Evolutionary conservation across 2,797 vertebrate genomes (phyloP).

Genomic region (Lophius americanus): DNA sequence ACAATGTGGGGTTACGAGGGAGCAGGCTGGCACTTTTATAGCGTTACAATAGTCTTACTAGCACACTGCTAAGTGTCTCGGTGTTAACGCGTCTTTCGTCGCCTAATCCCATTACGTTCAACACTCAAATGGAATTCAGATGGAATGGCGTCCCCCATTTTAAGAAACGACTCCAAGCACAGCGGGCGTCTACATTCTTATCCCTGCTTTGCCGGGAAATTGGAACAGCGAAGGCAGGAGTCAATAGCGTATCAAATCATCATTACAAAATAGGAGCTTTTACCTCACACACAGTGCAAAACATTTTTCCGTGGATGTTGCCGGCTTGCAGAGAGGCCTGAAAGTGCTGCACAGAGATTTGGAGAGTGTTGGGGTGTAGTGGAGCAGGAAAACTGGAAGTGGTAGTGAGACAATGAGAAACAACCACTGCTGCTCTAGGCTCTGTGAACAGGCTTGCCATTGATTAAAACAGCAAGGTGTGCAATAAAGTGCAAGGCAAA

Average conservation of each 20-base stretch:
- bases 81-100: constrained; percentile 55
- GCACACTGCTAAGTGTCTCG: constrained; percentile 57
- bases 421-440: constrained; percentile 78
- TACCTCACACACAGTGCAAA: constrained; percentile 43
- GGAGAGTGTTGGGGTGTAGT: constrained; percentile 57
- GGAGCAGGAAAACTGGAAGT: constrained; percentile 68
- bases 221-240: constrained; percentile 57
- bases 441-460: constrained; percentile 88
- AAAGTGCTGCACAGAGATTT: constrained; percentile 61
- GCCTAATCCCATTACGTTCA: constrained; percentile 64
- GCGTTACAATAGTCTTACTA: constrained; percentile 75
- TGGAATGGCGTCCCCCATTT: constrained; percentile 62
- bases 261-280: constrained; percentile 55
- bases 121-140: constrained; percentile 70
- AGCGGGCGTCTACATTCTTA: constrained; percentile 58
- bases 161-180: constrained; percentile 56
- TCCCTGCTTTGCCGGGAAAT: constrained; percentile 61
- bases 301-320: constrained; percentile 31
- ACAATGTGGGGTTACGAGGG: constrained; percentile 48
- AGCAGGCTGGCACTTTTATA: constrained; percentile 70
- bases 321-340: constrained; percentile 37
- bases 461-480: constrained; percentile 90
- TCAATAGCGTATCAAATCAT: constrained; percentile 66
- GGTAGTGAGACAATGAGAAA: constrained; percentile 75
- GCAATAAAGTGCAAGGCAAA: constrained; percentile 85